Base-by-base conservation (phyloP, 2,113 vertebrate genomes). In the Glaucomys volans region DNA sequence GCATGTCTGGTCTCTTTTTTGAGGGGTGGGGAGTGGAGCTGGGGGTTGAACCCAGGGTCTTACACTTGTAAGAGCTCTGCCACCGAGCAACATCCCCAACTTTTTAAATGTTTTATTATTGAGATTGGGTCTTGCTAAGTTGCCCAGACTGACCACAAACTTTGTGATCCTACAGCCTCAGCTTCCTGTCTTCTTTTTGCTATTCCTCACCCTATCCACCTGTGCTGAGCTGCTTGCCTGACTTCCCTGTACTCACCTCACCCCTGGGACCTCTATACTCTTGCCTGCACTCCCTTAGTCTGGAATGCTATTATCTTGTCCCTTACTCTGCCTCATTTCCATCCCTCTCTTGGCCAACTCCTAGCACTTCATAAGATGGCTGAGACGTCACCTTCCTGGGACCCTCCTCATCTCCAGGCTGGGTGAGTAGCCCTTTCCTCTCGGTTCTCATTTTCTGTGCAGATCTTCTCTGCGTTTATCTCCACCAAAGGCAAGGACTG, bases 181-280 rank as follows among this genome's bases (percentile, higher is more conserved):
- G 32, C 66, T 17, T n/a, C 66, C 35, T 17, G 32, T 18, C 66
- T 7, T 32, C 66, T 10, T 42, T 44, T 11, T 74, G 30, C 40
- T 72, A 10, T 18, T 80, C 76, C 81, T 75, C 83, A 13, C 20
- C 32, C 44, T 59, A 30, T 59, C 35, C 32, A 83, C 40, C 47
- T 37, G 47, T 0, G 0, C 14, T 11, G 8, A 35, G 26, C 7
- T 35, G 44, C 35, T 37, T 37, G 20, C 4, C 18, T 40, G 64
- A 69, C 1, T 3, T 40, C 54, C 37, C 54, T 59, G 11, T 0
- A 5, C 28, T 80, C 32, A 50, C 17, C 22, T 77, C 47, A 54
- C 37, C 77, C 32, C 77, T 50, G 54, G 77, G 16, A 44, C 42
- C n/a, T 26, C 87, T 77, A 6, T 20, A 67, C 13, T 26, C 72